phyloP scores from a whole-genome alignment of 2,888 invertebrate genomes.

The Pyrrhosoma nymphula region DNA sequence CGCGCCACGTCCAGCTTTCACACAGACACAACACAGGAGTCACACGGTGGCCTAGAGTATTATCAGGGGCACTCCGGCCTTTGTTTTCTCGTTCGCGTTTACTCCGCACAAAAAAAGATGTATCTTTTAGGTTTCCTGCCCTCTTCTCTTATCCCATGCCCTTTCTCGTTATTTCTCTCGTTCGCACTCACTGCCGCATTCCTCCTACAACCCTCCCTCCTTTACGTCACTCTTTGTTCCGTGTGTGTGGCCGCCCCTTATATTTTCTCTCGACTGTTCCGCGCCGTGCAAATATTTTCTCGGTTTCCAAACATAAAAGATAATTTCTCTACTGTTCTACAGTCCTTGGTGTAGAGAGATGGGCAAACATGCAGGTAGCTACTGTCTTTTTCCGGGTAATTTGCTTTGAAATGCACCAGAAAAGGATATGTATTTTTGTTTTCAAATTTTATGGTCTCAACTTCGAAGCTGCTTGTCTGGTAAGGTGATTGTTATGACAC shows the following conservation, averaged over 20 bases:
- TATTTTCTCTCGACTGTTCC: background rate
- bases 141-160: background rate
- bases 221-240: background rate
- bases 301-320: background rate
- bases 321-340: background rate
- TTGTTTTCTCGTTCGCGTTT: background rate
- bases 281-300: background rate
- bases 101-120: background rate
- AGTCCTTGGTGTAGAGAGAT: background rate
- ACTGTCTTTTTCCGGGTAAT: background rate
- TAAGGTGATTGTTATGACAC: too few species aligned
- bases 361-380: background rate
- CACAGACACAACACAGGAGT: background rate
- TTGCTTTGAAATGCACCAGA: background rate
- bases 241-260: background rate
- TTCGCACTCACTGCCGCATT: too few species aligned
- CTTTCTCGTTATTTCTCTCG: background rate
- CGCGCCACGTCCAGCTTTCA: background rate
- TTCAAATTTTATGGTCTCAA: too few species aligned
- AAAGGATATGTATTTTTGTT: background rate
- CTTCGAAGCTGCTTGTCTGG: too few species aligned
- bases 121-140: background rate
- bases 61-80: background rate
- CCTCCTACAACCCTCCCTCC: background rate
- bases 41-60: constrained; percentile 13